phyloP scores from a whole-genome alignment of 2,113 vertebrate species.

The Dryoscopus gambensis region DNA sequence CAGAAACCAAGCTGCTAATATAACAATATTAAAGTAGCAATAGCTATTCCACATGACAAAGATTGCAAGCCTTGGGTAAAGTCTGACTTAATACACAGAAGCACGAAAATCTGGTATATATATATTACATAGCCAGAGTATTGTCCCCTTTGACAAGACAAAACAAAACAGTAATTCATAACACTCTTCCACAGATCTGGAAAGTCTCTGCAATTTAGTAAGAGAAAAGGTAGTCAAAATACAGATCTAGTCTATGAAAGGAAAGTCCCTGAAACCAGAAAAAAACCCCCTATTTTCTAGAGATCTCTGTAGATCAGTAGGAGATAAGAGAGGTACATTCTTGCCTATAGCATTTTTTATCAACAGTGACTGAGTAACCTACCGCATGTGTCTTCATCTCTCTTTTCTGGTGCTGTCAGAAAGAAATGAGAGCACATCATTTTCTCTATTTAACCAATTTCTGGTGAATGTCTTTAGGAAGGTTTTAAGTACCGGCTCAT shows the following conservation, averaged over 20 bases:
- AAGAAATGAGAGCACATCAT: slow-evolving; percentile 57
- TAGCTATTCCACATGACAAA: background rate
- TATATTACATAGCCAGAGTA: background rate
- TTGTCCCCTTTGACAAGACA: background rate
- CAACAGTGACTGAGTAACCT: slow-evolving; percentile 15
- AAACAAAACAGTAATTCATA: background rate
- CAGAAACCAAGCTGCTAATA: background rate
- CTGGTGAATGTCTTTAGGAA: slow-evolving; percentile 6
- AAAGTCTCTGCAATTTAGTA: background rate
- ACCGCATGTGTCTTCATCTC: slow-evolving; percentile 50
- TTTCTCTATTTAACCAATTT: slow-evolving; percentile 34
- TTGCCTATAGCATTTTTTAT: background rate
- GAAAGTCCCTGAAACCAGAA: background rate
- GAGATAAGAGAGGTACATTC: background rate
- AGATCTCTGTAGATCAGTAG: background rate
- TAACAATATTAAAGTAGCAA: background rate
- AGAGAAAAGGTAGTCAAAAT: background rate
- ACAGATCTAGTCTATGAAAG: background rate
- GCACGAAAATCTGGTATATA: background rate
- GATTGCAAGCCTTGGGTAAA: background rate
- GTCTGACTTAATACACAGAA: background rate
- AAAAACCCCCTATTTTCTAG: background rate
- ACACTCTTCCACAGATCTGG: background rate
- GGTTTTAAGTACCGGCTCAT: background rate
- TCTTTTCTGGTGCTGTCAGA: slow-evolving; percentile 61